Percentiles rank a stretch among this genome's conserved stretches.
Conservation (phyloP, 2,113 vertebrate species). For the Elephas maximus region DNA sequence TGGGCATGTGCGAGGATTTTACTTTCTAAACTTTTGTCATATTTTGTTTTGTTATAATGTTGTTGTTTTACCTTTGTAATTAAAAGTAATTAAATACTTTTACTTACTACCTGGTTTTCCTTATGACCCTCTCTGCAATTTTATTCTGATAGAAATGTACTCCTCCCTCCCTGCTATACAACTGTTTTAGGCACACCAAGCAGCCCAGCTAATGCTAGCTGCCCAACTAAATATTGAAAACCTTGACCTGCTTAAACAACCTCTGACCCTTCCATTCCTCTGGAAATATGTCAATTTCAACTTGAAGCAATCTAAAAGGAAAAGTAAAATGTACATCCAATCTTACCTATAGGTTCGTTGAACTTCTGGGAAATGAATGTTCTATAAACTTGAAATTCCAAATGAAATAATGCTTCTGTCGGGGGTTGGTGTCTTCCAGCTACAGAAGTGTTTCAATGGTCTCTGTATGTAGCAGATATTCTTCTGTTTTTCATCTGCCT, state of each 20-base stretch:
- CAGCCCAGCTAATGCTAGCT: neutral
- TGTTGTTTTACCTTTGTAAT: conserved; percentile 35
- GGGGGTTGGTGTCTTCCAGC: conserved; percentile 11
- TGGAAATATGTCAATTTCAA: conserved; percentile 24
- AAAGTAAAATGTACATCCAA: neutral
- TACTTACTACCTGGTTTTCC: conserved; percentile 29
- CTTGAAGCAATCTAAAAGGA: conserved; percentile 15
- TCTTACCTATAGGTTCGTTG: conserved; percentile 57
- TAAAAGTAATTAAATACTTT: conserved; percentile 48
- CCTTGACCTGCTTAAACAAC: neutral
- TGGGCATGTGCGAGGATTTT: neutral
- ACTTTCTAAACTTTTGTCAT: conserved; percentile 12
- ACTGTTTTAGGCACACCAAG: neutral
- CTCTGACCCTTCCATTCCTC: neutral
- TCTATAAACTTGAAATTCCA: conserved; percentile 48
- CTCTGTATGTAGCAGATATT: neutral
- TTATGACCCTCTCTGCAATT: conserved; percentile 2
- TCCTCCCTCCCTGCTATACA: neutral
- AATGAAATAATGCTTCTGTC: neutral
- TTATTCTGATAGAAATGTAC: conserved; percentile 46
- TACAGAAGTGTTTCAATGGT: neutral
- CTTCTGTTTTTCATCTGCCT: conserved; percentile 47
- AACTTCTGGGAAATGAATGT: conserved; percentile 20
- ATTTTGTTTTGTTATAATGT: conserved; percentile 23
- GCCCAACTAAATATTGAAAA: conserved; percentile 34